Evolutionary conservation across 2,797 vertebrate species (phyloP).

Genomic region (Ctenopoma multispine): DNA sequence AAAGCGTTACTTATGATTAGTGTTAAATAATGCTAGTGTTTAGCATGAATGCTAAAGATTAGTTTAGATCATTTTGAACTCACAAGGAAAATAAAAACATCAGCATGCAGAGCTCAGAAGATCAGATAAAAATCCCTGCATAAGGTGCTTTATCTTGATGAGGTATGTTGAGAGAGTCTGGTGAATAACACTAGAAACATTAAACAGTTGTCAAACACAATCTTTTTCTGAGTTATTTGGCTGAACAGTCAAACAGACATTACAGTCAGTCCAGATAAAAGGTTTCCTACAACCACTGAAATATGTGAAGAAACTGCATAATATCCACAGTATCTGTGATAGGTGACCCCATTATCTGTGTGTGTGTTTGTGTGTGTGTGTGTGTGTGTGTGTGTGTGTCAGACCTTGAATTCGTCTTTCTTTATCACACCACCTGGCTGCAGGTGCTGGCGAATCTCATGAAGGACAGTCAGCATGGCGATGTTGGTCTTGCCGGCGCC

Average conservation of each 20-base stretch:
- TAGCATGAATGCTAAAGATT: neutral
- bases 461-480: conserved; percentile 95
- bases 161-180: conserved; percentile 28
- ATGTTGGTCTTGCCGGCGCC: conserved; percentile 99
- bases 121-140: conserved; percentile 45
- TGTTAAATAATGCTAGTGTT: no score
- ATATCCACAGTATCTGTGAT: neutral
- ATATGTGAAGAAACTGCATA: neutral
- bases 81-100: neutral
- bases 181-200: conserved; percentile 16
- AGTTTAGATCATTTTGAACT: neutral
- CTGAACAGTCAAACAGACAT: neutral
- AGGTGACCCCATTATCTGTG: neutral
- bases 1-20: no score
- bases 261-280: neutral
- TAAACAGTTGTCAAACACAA: conserved; percentile 11
- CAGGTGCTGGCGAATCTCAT: conserved; percentile 95
- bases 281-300: neutral
- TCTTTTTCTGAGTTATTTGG: no score
- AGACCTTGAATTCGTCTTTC: conserved; percentile 98
- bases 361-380: neutral
- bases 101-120: conserved; percentile 18
- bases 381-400: conserved; percentile 2
- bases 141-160: conserved; percentile 23
- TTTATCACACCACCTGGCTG: conserved; percentile 92